Base-by-base conservation (phyloP, 2,888 invertebrate genomes). In the Criorhina ranunculi region DNA sequence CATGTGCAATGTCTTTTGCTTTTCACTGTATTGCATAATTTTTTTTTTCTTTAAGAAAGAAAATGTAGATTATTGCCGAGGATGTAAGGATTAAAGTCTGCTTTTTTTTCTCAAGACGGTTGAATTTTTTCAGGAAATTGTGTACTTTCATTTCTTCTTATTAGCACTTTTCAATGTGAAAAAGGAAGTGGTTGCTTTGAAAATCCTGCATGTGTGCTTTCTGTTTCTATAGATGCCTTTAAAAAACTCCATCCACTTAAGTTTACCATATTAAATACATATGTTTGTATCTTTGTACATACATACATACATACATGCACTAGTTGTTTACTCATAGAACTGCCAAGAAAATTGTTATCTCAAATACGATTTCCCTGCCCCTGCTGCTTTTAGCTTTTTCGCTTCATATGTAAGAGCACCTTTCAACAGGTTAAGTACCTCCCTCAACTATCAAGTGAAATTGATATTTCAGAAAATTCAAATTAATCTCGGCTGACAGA, bases 381-480 rank as follows among this genome's bases (percentile, higher is more conserved):
- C 60, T 66, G 51, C 64, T 66, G 37, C 64, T 37, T 29, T 49
- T 15, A 51, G 29, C 1, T 66, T 15, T 12, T 24, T 51, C 2
- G 51, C 40, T 40, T 51, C 15, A 51, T 24, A 9, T 29, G 4
- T 42, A n/a, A 12, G 8, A 40, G 40, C 2, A 11, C 29, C 24
- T 12, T 49, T n/a, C 19, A 24, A 1, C 6, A n/a, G n/a, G n/a
- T 40, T 57, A 19, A 40, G 31, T 8, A 42, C n/a, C 15, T 35
- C n/a, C 40, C n/a, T 1, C 42, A 9, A 35, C 42, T 49, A 33
- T 33, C 15, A 37, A 15, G 35, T 8, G n/a, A 70, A 70, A 59
- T 59, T 70, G 37, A 70, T 70, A 59, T 59, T 60, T 15, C 46
- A 37, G 46, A 59, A 49, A 49, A 70, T 59, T 46, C 31, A 35